A percentile compares a stretch with the other conserved stretches of the same genome.
phyloP scores from a whole-genome alignment of 2,797 vertebrate species.

The Pseudomugil gertrudae region DNA sequence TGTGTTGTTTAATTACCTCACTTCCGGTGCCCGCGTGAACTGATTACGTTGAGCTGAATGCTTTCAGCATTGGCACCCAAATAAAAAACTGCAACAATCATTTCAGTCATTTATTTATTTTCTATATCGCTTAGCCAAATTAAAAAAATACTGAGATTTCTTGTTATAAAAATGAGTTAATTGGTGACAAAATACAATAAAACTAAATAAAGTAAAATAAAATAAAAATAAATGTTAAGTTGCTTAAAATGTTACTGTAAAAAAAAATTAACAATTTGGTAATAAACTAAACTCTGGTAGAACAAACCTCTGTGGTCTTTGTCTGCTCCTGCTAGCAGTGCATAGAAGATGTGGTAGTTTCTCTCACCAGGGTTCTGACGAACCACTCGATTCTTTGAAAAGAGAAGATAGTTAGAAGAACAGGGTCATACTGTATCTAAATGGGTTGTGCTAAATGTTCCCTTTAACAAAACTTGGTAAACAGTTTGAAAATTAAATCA shows the following conservation, averaged over 20 bases:
- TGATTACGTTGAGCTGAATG: no score
- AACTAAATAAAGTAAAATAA: no score
- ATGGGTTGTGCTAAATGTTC: not conserved
- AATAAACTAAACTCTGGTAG: not conserved
- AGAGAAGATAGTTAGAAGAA: conserved; percentile 25
- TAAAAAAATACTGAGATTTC: not conserved
- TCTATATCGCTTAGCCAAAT: no score
- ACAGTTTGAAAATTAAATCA: conserved; percentile 38
- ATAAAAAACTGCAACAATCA: no score
- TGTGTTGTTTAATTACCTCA: no score
- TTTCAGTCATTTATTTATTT: no score
- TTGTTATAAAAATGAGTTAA: not conserved
- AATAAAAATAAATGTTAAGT: not conserved
- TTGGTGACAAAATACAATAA: not conserved
- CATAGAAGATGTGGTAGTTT: conserved; percentile 94
- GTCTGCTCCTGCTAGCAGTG: conserved; percentile 86
- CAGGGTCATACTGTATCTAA: not conserved
- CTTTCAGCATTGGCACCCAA: no score
- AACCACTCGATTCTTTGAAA: conserved; percentile 89
- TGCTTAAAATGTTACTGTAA: not conserved
- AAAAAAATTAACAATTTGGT: not conserved
- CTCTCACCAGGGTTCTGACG: conserved; percentile 91
- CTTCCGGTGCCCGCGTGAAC: no score
- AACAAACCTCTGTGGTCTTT: conserved; percentile 85
- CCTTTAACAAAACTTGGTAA: not conserved